Evolutionary conservation across 2,797 vertebrate genomes (phyloP), one percentile per base, ranked within the genome.

Genomic region (Myripristis murdjan): DNA sequence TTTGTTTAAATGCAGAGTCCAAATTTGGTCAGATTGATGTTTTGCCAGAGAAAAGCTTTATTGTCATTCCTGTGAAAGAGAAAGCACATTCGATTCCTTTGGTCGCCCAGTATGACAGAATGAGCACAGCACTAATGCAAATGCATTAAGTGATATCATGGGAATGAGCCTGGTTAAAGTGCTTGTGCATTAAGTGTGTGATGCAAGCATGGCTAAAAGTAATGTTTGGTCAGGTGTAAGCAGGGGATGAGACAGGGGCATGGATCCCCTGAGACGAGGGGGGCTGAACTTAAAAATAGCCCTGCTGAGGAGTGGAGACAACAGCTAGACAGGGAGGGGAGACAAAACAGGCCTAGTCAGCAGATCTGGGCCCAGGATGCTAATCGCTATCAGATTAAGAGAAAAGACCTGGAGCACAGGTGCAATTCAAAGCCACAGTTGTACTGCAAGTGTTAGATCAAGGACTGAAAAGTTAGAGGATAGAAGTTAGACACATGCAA

Each of bases 231-330:
- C 63, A 79, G 62, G 83, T 16, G 55, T 86, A 86, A 85, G 76
- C 63, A 62, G 64, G 72, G 75, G 85, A 86, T 85, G 73, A 78
- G 67, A 67, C 28, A 43, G 24, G 64, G 44, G 48, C 54, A 56
- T 77, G 63, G 75, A 85, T 85, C 76, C 68, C 73, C 68, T 58
- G 64, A 75, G 77, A 79, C 55, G 18, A 75, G 72, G 73, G 83
- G 86, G 79, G 83, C 77, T 88, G 78, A 78, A 86, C 63, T 80
- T 91, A 90, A 89, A 92, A 91, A 92, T 91, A 93, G 86, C 86
- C 49, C 51, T 83, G 87, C 85, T 89, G 84, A 91, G 87, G 77
- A 84, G 73, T 54, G 66, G 83, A 90, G 86, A 77, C 87, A 83
- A 79, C 58, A 70, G 81, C 66, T 58, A 91, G 84, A 88, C 89